A percentile compares a stretch with the other conserved stretches of the same genome.
Evolutionary conservation across 2,113 vertebrate species (phyloP).

Genomic region (Ptilonorhynchus violaceus): DNA sequence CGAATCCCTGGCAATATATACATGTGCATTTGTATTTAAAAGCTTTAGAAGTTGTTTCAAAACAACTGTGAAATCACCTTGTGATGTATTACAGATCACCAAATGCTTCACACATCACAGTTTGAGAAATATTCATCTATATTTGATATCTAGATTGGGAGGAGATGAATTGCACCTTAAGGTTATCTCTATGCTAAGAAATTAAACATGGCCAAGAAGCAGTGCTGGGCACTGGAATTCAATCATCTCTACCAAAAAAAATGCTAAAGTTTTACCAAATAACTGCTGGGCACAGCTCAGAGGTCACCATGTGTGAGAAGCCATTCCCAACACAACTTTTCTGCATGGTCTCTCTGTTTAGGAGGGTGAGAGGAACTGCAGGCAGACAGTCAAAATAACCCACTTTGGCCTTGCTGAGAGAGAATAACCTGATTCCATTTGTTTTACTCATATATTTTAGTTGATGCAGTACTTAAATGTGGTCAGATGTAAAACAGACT

Average conservation of each 20-base stretch:
- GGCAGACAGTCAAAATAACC: not conserved
- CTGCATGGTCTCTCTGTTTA: not conserved
- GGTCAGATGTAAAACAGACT: not conserved
- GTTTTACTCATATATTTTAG: not conserved
- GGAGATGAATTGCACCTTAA: not conserved
- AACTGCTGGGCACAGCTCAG: not conserved
- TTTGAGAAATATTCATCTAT: not conserved
- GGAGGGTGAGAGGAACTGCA: not conserved
- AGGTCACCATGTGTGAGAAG: not conserved
- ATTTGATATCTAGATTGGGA: not conserved
- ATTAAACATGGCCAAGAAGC: not conserved
- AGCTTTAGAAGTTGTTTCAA: not conserved
- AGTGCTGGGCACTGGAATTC: not conserved
- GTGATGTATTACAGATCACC: constrained; percentile 6
- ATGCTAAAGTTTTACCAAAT: not conserved
- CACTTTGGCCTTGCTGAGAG: not conserved
- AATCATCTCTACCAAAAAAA: not conserved
- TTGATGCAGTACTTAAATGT: not conserved
- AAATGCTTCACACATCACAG: not conserved
- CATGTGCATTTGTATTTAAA: not conserved
- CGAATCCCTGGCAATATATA: not conserved
- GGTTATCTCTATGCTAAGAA: not conserved
- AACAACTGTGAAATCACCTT: constrained; percentile 8
- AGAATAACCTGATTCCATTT: not conserved
- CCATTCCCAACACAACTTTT: not conserved